Evolutionary conservation across 2,113 vertebrate genomes (phyloP).

Genomic region (Alosa alosa): DNA sequence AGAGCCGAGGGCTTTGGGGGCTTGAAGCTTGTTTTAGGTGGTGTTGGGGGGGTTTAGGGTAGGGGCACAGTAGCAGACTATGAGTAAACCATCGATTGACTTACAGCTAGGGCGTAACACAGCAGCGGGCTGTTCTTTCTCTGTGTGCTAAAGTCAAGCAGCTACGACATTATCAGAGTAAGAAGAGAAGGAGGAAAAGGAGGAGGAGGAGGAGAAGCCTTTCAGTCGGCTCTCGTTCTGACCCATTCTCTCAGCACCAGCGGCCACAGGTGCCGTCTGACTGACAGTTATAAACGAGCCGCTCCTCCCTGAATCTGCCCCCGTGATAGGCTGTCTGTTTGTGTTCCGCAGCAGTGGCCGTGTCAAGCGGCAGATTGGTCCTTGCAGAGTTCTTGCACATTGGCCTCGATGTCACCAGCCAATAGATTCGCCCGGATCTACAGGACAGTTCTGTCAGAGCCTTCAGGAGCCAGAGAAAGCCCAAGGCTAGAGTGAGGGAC

Average conservation of each 20-base stretch:
- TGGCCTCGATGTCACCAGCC: slow-evolving; percentile 40
- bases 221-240: not conserved
- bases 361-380: slow-evolving; percentile 19
- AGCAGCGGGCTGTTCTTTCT: not conserved
- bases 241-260: not conserved
- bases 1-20: not conserved
- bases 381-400: not conserved
- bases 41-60: not conserved
- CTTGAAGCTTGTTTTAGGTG: not conserved
- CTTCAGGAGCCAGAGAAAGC: slow-evolving; percentile 26
- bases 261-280: not conserved
- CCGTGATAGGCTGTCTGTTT: slow-evolving; percentile 38
- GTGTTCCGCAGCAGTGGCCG: slow-evolving; percentile 36
- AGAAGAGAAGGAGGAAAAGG: not conserved
- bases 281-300: slow-evolving; percentile 33
- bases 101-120: not conserved
- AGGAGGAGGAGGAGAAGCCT: not conserved
- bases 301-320: slow-evolving; percentile 7
- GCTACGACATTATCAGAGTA: not conserved
- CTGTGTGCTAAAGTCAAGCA: not conserved
- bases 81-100: not conserved
- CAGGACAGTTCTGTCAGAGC: slow-evolving; percentile 31
- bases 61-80: slow-evolving; percentile 14
- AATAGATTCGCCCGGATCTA: slow-evolving; percentile 46
- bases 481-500: slow-evolving; percentile 21